A percentile compares a stretch with the other conserved stretches of the same genome.
Conservation (phyloP, 2,888 invertebrate species). For the Pinctada fucata region DNA sequence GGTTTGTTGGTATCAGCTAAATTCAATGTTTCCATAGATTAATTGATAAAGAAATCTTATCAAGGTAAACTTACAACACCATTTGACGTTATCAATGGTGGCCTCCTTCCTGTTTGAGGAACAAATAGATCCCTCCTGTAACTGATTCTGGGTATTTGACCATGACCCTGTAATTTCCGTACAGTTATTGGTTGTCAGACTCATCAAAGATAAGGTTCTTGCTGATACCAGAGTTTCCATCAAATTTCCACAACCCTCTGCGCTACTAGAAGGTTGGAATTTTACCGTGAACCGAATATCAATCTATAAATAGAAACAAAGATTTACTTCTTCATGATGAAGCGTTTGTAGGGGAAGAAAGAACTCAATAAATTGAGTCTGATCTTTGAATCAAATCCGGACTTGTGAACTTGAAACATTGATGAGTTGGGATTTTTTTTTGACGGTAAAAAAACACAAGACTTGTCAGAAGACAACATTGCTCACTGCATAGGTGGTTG, state of each 20-base stretch:
- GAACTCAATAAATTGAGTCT: too few relatives aligned
- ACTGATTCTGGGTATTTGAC: background rate
- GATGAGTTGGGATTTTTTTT: too few relatives aligned
- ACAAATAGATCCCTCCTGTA: slow-evolving; percentile 14
- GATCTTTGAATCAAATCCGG: too few relatives aligned
- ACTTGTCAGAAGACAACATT: too few relatives aligned
- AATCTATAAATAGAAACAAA: background rate
- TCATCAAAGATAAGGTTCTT: background rate
- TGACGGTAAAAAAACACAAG: too few relatives aligned
- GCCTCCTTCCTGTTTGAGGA: background rate
- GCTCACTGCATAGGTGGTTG: too few relatives aligned
- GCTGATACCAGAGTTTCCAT: background rate
- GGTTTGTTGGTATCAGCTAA: too few relatives aligned
- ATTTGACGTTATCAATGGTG: background rate
- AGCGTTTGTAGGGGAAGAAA: too few relatives aligned
- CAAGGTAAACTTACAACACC: slow-evolving; percentile 15
- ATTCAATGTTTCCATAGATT: too few relatives aligned
- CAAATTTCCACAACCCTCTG: background rate
- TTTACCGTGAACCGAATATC: background rate
- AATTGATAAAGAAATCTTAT: too few relatives aligned
- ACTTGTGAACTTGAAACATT: too few relatives aligned
- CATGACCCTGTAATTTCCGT: background rate
- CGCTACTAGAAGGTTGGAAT: background rate
- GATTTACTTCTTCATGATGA: too few relatives aligned
- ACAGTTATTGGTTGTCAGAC: background rate